Evolutionary conservation across 2,113 vertebrate species (phyloP).

Genomic region (Rallus limicola): DNA sequence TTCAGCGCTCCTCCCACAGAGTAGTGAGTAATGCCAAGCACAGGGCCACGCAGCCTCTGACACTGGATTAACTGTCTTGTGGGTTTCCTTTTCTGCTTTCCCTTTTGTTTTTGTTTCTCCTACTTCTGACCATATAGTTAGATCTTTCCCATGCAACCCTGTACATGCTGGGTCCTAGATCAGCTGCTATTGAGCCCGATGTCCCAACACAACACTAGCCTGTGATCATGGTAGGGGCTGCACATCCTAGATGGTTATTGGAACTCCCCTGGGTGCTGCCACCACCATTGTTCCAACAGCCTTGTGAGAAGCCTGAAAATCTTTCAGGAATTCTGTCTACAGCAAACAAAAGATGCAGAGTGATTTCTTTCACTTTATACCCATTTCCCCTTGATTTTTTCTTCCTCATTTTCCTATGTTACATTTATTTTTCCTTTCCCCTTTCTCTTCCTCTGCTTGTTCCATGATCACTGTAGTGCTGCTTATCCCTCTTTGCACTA

Average conservation of each 20-base stretch:
- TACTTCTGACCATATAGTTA: not conserved
- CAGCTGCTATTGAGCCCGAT: not conserved
- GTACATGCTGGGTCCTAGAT: not conserved
- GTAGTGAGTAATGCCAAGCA: not conserved
- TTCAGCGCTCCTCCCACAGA: not conserved
- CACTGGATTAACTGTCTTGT: not conserved
- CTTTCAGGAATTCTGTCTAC: not conserved
- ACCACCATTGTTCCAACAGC: not conserved
- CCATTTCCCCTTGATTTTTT: not conserved
- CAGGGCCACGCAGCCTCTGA: not conserved
- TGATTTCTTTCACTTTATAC: not conserved
- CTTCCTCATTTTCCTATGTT: rapidly evolving
- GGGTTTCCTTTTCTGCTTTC: not conserved
- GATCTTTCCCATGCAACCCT: not conserved
- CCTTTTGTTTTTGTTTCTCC: not conserved
- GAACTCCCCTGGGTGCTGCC: rapidly evolving
- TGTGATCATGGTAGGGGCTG: not conserved
- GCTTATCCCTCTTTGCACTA: not conserved
- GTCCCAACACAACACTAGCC: not conserved
- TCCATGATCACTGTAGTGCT: not conserved
- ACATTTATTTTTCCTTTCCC: not conserved
- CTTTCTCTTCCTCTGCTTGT: not conserved
- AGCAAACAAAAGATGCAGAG: not conserved
- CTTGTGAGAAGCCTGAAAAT: not conserved
- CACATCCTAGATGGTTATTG: not conserved